A percentile compares a stretch with the other conserved stretches of the same genome.
These are phyloP conservation scores for Aptenodytes forsteri DNA, from an alignment of 2,113 vertebrate species.

Conservation along the genomic window DNA sequence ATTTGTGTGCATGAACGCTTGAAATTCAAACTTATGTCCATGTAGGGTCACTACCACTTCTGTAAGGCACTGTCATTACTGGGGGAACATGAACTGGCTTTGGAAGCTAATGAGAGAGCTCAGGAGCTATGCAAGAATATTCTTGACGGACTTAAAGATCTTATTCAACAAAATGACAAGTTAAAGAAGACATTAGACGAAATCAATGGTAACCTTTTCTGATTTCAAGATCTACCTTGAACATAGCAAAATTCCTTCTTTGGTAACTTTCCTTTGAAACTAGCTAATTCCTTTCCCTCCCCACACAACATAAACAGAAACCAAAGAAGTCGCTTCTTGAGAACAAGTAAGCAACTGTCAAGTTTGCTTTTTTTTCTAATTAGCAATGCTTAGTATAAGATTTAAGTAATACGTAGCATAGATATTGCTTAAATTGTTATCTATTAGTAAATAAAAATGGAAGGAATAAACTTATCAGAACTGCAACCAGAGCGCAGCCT, in stretches of 20 bases:
- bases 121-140: constrained; percentile 74
- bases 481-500: background rate
- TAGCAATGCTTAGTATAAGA: background rate
- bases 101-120: constrained; percentile 81
- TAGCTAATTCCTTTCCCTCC: background rate
- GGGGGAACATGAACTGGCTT: constrained; percentile 77
- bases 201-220: constrained; percentile 60
- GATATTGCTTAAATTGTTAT: background rate
- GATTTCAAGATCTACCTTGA: background rate
- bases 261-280: background rate
- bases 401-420: background rate
- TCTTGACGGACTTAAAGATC: constrained; percentile 78
- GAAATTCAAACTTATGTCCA: background rate
- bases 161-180: constrained; percentile 77
- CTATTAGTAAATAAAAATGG: background rate
- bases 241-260: background rate
- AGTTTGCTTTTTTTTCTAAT: background rate
- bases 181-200: constrained; percentile 64
- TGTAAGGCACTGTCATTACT: constrained; percentile 86
- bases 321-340: background rate
- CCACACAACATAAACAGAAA: constrained; percentile 15
- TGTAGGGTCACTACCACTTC: constrained; percentile 91
- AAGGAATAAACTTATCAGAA: background rate
- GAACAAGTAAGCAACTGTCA: constrained; percentile 66
- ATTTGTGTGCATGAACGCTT: background rate